phyloP scores from a whole-genome alignment of 2,113 vertebrate species.

The Microcebus jonahi region DNA sequence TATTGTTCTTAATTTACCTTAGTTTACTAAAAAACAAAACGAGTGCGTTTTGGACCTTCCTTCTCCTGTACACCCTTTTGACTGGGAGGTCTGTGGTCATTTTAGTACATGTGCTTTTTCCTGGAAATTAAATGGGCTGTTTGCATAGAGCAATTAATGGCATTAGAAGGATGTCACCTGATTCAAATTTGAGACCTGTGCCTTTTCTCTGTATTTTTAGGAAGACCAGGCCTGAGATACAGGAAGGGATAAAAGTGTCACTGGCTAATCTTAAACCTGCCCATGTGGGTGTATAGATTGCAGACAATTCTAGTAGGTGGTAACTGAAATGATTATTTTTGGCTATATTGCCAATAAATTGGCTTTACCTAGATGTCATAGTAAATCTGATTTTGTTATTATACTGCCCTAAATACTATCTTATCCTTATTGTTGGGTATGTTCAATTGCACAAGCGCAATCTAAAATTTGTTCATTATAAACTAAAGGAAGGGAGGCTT shows the following conservation, averaged over 20 bases:
- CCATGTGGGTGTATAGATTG: background rate
- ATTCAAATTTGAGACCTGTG: background rate
- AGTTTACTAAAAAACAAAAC: constrained; percentile 13
- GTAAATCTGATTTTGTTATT: background rate
- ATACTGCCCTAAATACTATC: background rate
- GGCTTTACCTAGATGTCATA: background rate
- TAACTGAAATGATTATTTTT: constrained; percentile 11
- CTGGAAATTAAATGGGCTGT: background rate
- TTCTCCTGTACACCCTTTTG: background rate
- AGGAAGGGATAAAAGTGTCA: background rate
- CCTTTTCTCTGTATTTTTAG: background rate
- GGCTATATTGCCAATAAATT: background rate
- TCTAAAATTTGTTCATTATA: constrained; percentile 1
- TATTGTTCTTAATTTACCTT: constrained; percentile 13
- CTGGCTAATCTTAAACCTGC: background rate
- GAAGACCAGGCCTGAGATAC: background rate
- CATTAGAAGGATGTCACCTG: background rate
- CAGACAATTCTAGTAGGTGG: background rate
- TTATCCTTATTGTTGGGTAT: background rate
- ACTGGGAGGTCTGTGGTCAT: background rate
- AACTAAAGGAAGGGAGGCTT: background rate
- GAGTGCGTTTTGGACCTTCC: background rate
- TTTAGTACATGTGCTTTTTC: background rate
- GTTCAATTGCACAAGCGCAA: background rate
- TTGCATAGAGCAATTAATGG: background rate